phyloP scores from a whole-genome alignment of 1,140 invertebrate species.

The Drosophila nebulosa region DNA sequence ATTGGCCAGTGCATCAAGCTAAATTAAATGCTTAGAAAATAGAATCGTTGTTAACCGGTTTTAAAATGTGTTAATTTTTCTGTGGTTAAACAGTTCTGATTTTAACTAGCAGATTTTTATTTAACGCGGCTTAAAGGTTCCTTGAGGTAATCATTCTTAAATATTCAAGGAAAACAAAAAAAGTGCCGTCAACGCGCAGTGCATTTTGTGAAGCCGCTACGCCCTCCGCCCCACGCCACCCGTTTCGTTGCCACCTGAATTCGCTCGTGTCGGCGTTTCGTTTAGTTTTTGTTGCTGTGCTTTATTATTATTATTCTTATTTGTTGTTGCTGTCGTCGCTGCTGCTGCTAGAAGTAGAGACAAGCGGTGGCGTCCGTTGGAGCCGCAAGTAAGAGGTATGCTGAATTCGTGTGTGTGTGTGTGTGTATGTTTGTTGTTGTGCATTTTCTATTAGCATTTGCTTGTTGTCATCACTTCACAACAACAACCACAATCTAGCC shows the following conservation, averaged over 20 bases:
- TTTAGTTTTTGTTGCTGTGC: not conserved
- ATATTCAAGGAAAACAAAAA: not conserved
- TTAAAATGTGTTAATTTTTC: not conserved
- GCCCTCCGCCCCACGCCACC: constrained; percentile 4
- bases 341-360: not conserved
- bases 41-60: not conserved
- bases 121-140: not conserved
- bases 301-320: constrained; percentile 2
- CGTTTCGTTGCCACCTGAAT: not conserved
- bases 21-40: not conserved
- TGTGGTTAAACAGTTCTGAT: not conserved
- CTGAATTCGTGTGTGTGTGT: constrained; percentile 9
- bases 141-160: not conserved
- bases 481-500: constrained; percentile 13
- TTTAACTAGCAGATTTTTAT: not conserved
- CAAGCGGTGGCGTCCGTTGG: constrained; percentile 30
- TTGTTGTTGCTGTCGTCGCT: constrained; percentile 41
- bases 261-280: constrained; percentile 16
- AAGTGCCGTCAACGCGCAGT: constrained; percentile 34
- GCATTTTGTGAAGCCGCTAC: constrained; percentile 35
- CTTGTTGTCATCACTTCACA: constrained; percentile 22
- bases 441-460: constrained; percentile 4
- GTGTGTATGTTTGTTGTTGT: constrained; percentile 23
- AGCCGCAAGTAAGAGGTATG: constrained; percentile 53
- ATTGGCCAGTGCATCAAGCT: not conserved